Evolutionary conservation across 2,888 invertebrate species (phyloP).

Genomic region (Thymelicus lineola): DNA sequence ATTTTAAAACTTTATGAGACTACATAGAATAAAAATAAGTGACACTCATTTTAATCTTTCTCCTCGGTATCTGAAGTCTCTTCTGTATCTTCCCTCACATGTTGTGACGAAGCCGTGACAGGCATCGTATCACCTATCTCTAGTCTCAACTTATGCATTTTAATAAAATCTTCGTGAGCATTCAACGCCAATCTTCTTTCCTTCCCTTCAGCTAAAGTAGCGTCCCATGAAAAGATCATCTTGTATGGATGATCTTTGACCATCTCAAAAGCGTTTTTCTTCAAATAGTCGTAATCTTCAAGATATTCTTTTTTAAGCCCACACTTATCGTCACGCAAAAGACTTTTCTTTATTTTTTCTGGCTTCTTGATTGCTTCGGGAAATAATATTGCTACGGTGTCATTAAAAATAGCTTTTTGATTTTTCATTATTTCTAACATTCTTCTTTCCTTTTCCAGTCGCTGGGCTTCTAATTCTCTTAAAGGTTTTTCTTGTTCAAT

Average conservation of each 20-base stretch:
- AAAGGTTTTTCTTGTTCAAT: conserved; percentile 86
- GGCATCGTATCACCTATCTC: conserved; percentile 50
- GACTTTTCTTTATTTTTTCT: conserved; percentile 69
- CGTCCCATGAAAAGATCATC: conserved; percentile 84
- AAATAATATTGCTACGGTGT: conserved; percentile 86
- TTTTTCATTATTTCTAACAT: conserved; percentile 84
- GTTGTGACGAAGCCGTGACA: background rate
- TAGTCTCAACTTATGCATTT: conserved; percentile 64
- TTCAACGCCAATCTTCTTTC: conserved; percentile 78
- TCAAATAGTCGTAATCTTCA: conserved; percentile 64
- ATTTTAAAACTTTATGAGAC: too few relatives aligned
- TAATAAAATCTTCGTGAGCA: conserved; percentile 63
- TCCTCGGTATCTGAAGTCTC: conserved; percentile 18
- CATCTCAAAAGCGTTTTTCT: conserved; percentile 60
- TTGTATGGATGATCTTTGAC: conserved; percentile 78
- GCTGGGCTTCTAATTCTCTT: conserved; percentile 84
- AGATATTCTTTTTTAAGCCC: conserved; percentile 66
- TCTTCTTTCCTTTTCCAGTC: conserved; percentile 83
- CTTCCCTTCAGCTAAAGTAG: conserved; percentile 79
- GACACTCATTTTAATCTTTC: background rate
- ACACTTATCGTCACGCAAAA: conserved; percentile 72
- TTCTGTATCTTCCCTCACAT: conserved; percentile 9
- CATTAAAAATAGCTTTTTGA: conserved; percentile 87
- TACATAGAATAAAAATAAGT: background rate
- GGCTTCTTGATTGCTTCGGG: conserved; percentile 85